Evolutionary conservation across 2,113 vertebrate genomes (phyloP), one percentile per base, ranked within the genome.

Genomic region (Aspidoscelis tigris): DNA sequence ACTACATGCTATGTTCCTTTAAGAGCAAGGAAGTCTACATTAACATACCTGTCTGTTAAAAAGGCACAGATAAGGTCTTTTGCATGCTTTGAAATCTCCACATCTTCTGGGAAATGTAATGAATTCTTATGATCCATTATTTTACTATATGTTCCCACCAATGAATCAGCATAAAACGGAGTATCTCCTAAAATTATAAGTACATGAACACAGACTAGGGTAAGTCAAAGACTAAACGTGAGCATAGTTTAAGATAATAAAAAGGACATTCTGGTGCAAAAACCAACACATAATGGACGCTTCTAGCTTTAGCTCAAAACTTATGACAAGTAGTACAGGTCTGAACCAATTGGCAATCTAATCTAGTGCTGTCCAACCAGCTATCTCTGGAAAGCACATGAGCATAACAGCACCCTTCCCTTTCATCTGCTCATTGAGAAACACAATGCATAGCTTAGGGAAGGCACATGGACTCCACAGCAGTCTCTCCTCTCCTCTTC

Each of bases 111-210:
- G 90, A 99, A 99, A 94, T 97, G 98, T 2, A 99, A 93, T 14
- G 99, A 98, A 94, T 99, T 99, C 94, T 99, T 99, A 90, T 99
- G 98, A 96, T 99, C 98, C 99, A 99, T 99, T 94, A 99, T 99
- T 95, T 99, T 99, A 95, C 99, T 99, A 58, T 99, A 99, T 0
- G 99, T 99, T 93, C 99, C 99, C 86, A 99, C 99, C 88, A 99
- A 94, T 0, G 99, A 99, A 94, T 99, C 99, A 1, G 99, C 99
- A 81, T 99, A 99, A 95, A 99, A 99, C 0, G 99, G 99, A 50
- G 99, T 99, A 92, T 99, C 99, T 0, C 99, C 99, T 99, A 88
- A 88, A 95, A 95, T 91, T 84, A 11, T 93, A 69, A 93, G 87
- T 3, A 78, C 41, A 72, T 69, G 83, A 66, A 0, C 58, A 16